Conservation (phyloP, 2,113 vertebrate species). For the Fukomys damarensis region DNA sequence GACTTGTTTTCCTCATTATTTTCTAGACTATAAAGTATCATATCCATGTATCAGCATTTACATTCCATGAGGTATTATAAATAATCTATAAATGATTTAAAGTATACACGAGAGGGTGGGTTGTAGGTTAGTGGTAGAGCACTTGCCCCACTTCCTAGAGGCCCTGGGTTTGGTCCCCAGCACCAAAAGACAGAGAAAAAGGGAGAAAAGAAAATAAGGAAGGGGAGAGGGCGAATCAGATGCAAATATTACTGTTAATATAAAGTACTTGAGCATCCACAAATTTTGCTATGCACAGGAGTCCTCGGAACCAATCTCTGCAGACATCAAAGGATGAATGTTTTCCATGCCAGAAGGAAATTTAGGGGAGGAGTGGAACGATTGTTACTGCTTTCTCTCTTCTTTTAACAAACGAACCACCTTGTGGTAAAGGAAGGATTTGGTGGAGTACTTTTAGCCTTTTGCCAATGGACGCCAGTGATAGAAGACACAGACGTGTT, state of each 20-base stretch:
- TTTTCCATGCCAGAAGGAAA: not conserved
- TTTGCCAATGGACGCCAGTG: not conserved
- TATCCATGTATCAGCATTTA: not conserved
- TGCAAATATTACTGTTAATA: not conserved
- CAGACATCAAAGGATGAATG: not conserved
- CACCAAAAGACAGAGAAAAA: not conserved
- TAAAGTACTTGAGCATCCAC: not conserved
- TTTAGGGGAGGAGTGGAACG: not conserved
- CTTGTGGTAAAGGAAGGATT: not conserved
- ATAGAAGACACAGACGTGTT: conserved; percentile 22
- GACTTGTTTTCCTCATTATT: not conserved
- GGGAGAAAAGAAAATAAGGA: not conserved
- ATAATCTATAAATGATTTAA: not conserved
- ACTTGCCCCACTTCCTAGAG: not conserved
- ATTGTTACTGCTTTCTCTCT: conserved; percentile 24
- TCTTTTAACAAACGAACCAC: not conserved
- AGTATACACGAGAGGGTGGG: not conserved
- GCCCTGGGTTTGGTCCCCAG: not conserved
- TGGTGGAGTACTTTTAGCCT: not conserved
- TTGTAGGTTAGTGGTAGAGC: not conserved
- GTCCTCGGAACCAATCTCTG: not conserved
- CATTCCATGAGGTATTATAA: not conserved
- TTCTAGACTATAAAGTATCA: not conserved
- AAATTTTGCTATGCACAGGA: not conserved
- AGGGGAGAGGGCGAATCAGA: not conserved